These are phyloP conservation scores for Bombus sibiricus DNA, from an alignment of 1,140 invertebrate species.

Conservation along the genomic window DNA sequence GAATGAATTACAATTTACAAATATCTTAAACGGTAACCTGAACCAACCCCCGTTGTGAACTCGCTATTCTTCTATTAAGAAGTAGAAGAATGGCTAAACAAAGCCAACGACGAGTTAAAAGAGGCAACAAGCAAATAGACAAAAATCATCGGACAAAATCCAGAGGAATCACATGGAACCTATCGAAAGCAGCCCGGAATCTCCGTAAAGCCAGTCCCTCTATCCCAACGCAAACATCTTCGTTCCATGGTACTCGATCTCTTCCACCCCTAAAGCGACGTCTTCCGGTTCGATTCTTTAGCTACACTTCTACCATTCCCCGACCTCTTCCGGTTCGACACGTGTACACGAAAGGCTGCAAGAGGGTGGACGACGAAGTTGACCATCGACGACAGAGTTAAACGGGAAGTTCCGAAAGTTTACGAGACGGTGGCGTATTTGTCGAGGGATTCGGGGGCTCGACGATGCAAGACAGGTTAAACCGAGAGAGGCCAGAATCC, in stretches of 20 bases:
- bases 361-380: not conserved
- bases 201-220: not conserved
- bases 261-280: not conserved
- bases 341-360: not conserved
- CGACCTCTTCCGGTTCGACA: not conserved
- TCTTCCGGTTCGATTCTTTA: not conserved
- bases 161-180: too few species aligned
- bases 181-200: not conserved
- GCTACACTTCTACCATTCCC: too few species aligned
- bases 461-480: constrained; percentile 40
- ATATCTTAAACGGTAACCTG: too few species aligned
- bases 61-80: too few species aligned
- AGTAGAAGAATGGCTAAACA: too few species aligned
- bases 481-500: constrained; percentile 15
- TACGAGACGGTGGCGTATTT: constrained; percentile 50
- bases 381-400: constrained; percentile 39
- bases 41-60: too few species aligned
- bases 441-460: constrained; percentile 26
- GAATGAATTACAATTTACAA: too few species aligned
- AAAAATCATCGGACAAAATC: too few species aligned
- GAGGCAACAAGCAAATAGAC: too few species aligned
- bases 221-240: too few species aligned
- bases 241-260: not conserved
- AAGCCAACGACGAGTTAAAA: too few species aligned
- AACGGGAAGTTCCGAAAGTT: constrained; percentile 43